Evolutionary conservation across 1,140 invertebrate genomes (phyloP), one percentile per base, ranked within the genome.

Genomic region (Papilio polyxenes): DNA sequence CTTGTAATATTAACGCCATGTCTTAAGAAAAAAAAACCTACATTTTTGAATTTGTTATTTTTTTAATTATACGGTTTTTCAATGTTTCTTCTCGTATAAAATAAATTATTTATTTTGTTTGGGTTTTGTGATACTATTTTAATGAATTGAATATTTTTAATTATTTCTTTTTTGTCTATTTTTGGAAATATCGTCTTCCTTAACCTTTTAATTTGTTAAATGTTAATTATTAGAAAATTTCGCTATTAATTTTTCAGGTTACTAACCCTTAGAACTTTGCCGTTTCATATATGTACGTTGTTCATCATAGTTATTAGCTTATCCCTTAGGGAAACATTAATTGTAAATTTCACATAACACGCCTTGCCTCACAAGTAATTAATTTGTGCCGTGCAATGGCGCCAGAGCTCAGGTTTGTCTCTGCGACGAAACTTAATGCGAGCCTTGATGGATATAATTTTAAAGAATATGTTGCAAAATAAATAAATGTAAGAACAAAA

Each of bases 1-100:
- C 84, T 86, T 87, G 86, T 86, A 87, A 88, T 87, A 83, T n/a
- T 59, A 59, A n/a, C 17, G 56, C 56, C 75, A 83, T 87, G 86
- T 89, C 83, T 86, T 87, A 82, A 90, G 88, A 87, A 89, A 89
- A 89, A 86, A 31, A 31, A 31, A 31, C 23, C 23, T 31, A 89
- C 83, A 82, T 49, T 7, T 44, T 31, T 48, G 2, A 75, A 75
- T 44, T 2, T 40, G 6, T 40, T 4, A 44, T 44, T 6, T 44
- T 44, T 44, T 44, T 44, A 40, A 44, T 7, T 44, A 2, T 3
- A 44, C 3, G 7, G 40, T 44, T 44, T 44, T 44, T 3, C 40
- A 44, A 44, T 44, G 4, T 44, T 6, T 3, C 0, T 44, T 44
- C 1, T 44, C 23, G 7, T 44, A 44, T 44, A 44, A 44, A 7